Evolutionary conservation across 2,888 invertebrate species (phyloP), one percentile per base, ranked within the genome.

Genomic region (Agrilus mali): DNA sequence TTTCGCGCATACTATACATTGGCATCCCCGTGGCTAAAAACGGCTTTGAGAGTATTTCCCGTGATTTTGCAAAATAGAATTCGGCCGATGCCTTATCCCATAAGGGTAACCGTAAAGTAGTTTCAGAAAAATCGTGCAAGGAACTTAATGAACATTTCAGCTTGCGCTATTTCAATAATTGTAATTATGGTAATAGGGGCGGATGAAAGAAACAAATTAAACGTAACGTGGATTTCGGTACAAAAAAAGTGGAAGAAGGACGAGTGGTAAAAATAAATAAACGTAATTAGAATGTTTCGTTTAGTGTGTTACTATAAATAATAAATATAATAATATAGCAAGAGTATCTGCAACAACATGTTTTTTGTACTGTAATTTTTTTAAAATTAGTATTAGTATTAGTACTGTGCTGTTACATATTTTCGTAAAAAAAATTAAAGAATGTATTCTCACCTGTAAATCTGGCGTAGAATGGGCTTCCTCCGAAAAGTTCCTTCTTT

Each of bases 401-500:
- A 27, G 10, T 10, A 27, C 10, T 10, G 2, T 27, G 27, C 10
- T 27, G 27, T 27, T 27, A 10, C 8, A 27, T 3, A 27, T 10
- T 10, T 10, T 27, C 27, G 8, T 27, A 27, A 22, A 27, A 17
- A 33, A 41, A 12, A 34, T 13, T 39, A 33, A 32, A 43, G 6
- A 43, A 43, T 12, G 10, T 10, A 43, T 34, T 56, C 63, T 60
- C 72, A 90, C 92, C 80, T 92, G 90, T 58, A 93, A 80, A 64
- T 92, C 88, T 10, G 86, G 85, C 51, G 90, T 84, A 59, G 79
- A 72, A 54, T 86, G 80, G 13, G 87, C 82, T 70, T 93, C 92
- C 57, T 93, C 90, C 35, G 89, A 86, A 62, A 92, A 94, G 58
- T 90, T 92, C 51, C 90, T 78, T 53, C 86, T 73, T 58, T 86